phyloP scores from a whole-genome alignment of 1,140 invertebrate genomes.

The Batillaria attramentaria region DNA sequence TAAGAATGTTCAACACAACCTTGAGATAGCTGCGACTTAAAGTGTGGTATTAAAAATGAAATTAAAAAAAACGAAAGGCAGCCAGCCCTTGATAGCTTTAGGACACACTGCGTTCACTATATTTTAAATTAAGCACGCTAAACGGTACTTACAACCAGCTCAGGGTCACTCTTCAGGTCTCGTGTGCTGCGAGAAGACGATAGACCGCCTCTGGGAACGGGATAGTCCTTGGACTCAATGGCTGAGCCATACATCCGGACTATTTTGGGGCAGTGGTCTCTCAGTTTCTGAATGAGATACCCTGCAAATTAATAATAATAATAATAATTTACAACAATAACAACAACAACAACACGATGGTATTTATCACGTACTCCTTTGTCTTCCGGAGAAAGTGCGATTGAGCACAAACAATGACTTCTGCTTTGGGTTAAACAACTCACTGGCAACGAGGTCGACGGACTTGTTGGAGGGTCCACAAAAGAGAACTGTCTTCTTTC shows the following conservation, averaged over 20 bases:
- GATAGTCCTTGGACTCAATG: conserved; percentile 52
- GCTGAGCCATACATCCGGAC: conserved; percentile 57
- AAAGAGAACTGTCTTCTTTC: conserved; percentile 56
- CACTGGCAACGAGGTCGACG: conserved; percentile 61
- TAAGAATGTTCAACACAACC: neutral
- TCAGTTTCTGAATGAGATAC: conserved; percentile 15
- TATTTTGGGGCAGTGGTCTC: conserved; percentile 48
- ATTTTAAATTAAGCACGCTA: neutral
- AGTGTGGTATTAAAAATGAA: neutral
- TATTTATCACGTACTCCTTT: too few species aligned
- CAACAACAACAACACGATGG: too few species aligned
- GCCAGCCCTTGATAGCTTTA: too few species aligned
- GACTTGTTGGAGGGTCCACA: conserved; percentile 64
- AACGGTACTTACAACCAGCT: conserved; percentile 30
- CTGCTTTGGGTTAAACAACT: conserved; percentile 19
- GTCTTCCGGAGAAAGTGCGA: too few species aligned
- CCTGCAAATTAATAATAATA: neutral
- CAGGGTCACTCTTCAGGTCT: conserved; percentile 28
- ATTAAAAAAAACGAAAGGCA: too few species aligned
- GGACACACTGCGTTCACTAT: neutral
- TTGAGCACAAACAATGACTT: neutral
- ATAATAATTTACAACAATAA: conserved; percentile 5
- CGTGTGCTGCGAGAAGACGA: conserved; percentile 22
- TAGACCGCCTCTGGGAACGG: conserved; percentile 47
- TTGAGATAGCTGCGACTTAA: neutral